Conservation (phyloP, 1,140 invertebrate species). For the Trinorchestia longiramus region DNA sequence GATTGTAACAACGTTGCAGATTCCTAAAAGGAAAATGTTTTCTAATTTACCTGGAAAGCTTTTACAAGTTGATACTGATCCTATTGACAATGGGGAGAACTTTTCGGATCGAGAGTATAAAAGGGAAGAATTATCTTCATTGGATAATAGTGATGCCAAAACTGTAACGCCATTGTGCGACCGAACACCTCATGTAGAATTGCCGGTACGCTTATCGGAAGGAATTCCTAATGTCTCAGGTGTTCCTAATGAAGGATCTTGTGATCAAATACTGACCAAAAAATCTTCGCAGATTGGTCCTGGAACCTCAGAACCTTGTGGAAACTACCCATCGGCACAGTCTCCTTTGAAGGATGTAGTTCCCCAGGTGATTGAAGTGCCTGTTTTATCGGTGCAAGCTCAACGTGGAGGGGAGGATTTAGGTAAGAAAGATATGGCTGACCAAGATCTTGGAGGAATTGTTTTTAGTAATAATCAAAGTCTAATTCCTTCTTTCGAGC, state of each 20-base stretch:
- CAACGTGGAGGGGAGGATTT: constrained; percentile 3
- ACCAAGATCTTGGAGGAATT: background rate
- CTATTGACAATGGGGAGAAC: background rate
- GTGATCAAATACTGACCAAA: constrained; percentile 3
- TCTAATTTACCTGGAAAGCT: background rate
- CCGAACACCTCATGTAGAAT: background rate
- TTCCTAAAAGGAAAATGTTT: background rate
- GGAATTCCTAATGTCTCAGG: background rate
- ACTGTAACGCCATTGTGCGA: background rate
- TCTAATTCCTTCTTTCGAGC: background rate
- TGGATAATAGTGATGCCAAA: background rate
- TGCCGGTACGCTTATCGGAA: background rate
- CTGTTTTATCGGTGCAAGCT: background rate
- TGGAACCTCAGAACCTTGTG: background rate
- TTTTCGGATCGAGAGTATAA: background rate
- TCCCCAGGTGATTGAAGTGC: background rate
- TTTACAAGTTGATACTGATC: background rate
- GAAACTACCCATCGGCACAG: background rate
- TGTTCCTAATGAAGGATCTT: background rate
- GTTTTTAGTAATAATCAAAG: background rate
- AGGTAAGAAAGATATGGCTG: background rate
- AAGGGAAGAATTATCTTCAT: background rate
- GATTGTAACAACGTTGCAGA: background rate
- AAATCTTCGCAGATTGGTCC: constrained; percentile 34
- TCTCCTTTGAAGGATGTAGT: background rate